Conservation (phyloP, 2,888 invertebrate species). For the Drosophila neutralis region DNA sequence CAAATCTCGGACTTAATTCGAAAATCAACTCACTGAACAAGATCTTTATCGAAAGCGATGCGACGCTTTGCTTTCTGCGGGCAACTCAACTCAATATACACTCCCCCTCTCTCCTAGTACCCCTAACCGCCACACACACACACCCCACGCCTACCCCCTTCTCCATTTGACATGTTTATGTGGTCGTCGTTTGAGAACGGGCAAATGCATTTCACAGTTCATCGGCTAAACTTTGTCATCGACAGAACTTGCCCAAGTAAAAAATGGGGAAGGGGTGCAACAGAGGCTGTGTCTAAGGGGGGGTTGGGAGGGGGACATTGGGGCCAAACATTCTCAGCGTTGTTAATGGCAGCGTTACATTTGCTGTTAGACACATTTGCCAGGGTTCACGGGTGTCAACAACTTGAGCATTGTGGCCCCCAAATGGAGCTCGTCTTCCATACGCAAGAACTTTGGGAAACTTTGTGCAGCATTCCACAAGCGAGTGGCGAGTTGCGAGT, state of each 20-base stretch:
- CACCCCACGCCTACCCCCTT: background rate
- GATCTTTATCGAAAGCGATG: slow-evolving; percentile 42
- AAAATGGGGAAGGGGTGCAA: background rate
- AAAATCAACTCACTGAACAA: slow-evolving; percentile 46
- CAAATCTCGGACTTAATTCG: slow-evolving; percentile 51
- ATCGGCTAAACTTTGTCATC: slow-evolving; percentile 62
- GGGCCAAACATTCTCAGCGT: slow-evolving; percentile 14
- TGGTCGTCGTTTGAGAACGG: slow-evolving; percentile 13
- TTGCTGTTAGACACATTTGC: slow-evolving; percentile 60
- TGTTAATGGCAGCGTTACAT: slow-evolving; percentile 58
- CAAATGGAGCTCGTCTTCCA: slow-evolving; percentile 33
- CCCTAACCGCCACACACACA: too few relatives aligned
- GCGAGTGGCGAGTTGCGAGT: background rate
- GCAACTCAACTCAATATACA: slow-evolving; percentile 10
- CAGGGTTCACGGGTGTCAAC: slow-evolving; percentile 61
- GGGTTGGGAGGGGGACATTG: background rate
- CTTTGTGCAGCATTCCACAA: slow-evolving; percentile 33
- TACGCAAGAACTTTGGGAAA: slow-evolving; percentile 8
- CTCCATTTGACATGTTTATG: slow-evolving; percentile 43
- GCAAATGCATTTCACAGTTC: slow-evolving; percentile 53
- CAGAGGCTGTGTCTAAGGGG: too few relatives aligned
- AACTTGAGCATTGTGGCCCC: slow-evolving; percentile 62
- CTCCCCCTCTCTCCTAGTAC: background rate
- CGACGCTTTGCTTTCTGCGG: slow-evolving; percentile 32
- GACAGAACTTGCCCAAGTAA: slow-evolving; percentile 12